Percentiles rank a stretch among this genome's conserved stretches.
These are phyloP conservation scores for Hedya salicella DNA, from an alignment of 2,888 invertebrate species.

Conservation along the genomic window DNA sequence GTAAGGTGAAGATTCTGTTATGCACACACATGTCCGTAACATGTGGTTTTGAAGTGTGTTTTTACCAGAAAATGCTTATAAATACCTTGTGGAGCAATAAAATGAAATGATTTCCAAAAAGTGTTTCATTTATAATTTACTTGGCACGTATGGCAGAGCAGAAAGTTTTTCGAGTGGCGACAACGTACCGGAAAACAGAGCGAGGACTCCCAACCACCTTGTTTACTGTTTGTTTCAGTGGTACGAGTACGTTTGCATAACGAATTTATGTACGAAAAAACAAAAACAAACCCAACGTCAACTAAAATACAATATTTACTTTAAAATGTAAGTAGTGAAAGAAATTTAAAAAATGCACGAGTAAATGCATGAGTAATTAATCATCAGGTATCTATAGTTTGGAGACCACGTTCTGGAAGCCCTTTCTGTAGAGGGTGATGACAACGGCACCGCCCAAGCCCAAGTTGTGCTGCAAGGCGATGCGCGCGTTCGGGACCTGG, in stretches of 20 bases:
- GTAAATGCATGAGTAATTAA: too few species aligned
- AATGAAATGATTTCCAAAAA: constrained; percentile 71
- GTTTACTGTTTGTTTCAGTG: too few species aligned
- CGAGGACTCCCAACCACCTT: too few species aligned
- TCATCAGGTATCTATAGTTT: constrained; percentile 51
- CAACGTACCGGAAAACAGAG: too few species aligned
- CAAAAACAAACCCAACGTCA: too few species aligned
- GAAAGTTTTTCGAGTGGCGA: too few species aligned
- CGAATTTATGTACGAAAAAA: too few species aligned
- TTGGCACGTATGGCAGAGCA: too few species aligned
- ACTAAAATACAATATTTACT: too few species aligned
- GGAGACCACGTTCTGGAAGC: constrained; percentile 86
- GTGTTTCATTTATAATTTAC: constrained; percentile 58
- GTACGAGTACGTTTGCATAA: too few species aligned
- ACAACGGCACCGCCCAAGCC: constrained; percentile 98
- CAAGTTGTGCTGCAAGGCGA: constrained; percentile 98
- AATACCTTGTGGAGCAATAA: constrained; percentile 78
- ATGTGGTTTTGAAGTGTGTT: constrained; percentile 66
- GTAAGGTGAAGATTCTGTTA: constrained; percentile 67
- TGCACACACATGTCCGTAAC: constrained; percentile 70
- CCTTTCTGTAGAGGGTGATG: constrained; percentile 94
- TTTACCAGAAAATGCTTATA: constrained; percentile 71
- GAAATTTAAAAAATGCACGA: too few species aligned
- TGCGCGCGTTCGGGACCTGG: constrained; percentile 90
- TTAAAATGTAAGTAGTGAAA: too few species aligned